Conservation (phyloP, 2,888 invertebrate species). For the Cybosia mesomella region DNA sequence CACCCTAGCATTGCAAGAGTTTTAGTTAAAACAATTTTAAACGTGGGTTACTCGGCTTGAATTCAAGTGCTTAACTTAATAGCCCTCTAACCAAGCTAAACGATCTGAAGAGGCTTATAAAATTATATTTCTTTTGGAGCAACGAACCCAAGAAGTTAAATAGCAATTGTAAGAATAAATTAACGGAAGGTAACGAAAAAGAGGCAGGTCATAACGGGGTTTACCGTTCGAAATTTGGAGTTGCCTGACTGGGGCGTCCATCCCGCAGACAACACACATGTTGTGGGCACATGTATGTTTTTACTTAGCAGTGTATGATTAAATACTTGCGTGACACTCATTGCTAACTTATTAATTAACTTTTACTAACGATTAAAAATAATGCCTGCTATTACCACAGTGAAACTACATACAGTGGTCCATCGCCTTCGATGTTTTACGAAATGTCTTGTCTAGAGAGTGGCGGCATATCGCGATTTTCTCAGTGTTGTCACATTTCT, state of each 20-base stretch:
- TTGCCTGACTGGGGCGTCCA: background rate
- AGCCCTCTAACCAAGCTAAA: background rate
- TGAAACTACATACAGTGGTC: too few species aligned
- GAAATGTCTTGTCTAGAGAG: too few species aligned
- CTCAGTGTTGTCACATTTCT: too few species aligned
- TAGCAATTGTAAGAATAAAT: background rate
- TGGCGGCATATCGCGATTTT: too few species aligned
- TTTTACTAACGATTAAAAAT: too few species aligned
- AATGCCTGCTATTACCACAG: too few species aligned
- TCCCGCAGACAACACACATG: background rate
- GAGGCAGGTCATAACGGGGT: slow-evolving; percentile 1
- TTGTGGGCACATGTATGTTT: background rate
- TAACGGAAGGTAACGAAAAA: slow-evolving; percentile 3
- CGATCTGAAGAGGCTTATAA: background rate
- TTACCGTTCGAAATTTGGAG: background rate
- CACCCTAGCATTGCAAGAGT: background rate
- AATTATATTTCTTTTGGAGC: slow-evolving; percentile 1
- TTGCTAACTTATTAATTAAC: too few species aligned
- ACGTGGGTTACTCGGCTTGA: background rate
- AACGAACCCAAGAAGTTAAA: slow-evolving; percentile 4
- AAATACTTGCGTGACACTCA: background rate
- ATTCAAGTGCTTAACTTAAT: background rate
- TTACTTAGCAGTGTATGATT: background rate
- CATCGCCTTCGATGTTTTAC: too few species aligned
- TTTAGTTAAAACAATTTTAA: background rate